Evolutionary conservation across 2,888 invertebrate genomes (phyloP).

Genomic region (Drosophila tanythrix): DNA sequence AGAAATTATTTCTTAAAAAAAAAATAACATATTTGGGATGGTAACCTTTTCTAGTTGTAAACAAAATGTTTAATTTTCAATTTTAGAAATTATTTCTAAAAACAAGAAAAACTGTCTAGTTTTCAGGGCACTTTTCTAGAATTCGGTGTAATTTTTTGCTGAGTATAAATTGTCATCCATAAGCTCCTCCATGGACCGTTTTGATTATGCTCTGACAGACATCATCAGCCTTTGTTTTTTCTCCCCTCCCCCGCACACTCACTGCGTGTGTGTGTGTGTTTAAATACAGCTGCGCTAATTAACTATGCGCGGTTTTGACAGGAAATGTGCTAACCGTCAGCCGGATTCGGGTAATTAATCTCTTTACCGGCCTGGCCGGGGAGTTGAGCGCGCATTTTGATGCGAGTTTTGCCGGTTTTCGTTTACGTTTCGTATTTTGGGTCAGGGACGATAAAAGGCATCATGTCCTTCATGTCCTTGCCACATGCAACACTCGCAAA

Average conservation of each 20-base stretch:
- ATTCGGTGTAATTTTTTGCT: neutral
- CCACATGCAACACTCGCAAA: slow-evolving; percentile 42
- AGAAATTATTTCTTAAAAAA: neutral
- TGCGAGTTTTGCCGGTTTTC: slow-evolving; percentile 58
- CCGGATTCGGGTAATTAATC: slow-evolving; percentile 76
- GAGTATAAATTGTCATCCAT: neutral
- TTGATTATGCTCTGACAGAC: slow-evolving; percentile 47
- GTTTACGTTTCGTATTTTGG: slow-evolving; percentile 41
- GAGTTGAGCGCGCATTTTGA: slow-evolving; percentile 50
- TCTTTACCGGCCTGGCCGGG: slow-evolving; percentile 65
- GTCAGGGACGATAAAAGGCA: slow-evolving; percentile 57
- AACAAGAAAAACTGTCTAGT: neutral
- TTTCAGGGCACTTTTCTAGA: neutral
- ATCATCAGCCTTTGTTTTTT: slow-evolving; percentile 35
- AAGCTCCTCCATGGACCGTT: slow-evolving; percentile 7
- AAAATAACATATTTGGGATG: neutral
- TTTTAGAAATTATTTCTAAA: neutral
- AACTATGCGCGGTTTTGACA: slow-evolving; percentile 57
- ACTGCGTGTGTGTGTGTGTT: slow-evolving; percentile 3
- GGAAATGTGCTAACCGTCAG: slow-evolving; percentile 77
- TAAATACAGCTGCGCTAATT: slow-evolving; percentile 54
- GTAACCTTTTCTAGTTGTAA: neutral
- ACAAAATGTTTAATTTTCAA: neutral
- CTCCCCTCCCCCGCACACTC: neutral
- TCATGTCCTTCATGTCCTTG: slow-evolving; percentile 49